Conservation (phyloP, 2,888 invertebrate species). For the Caenorhabditis panamensis region DNA sequence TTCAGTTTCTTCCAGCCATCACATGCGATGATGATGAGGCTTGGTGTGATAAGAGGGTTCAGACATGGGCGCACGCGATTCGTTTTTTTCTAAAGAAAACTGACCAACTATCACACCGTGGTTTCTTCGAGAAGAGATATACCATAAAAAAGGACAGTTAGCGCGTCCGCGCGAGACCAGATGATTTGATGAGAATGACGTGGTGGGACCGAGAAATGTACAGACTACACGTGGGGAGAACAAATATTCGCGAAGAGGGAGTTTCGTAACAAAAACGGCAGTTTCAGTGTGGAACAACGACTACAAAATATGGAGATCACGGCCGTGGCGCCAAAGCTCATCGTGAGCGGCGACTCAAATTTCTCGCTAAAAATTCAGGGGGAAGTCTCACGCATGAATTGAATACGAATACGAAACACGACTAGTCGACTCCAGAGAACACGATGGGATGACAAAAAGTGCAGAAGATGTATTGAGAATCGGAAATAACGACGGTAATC, state of each 20-base stretch:
- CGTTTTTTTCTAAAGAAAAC: neutral
- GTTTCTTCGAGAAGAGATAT: slow-evolving; percentile 12
- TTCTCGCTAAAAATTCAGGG: slow-evolving; percentile 38
- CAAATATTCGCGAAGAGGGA: neutral
- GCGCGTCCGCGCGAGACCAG: slow-evolving; percentile 19
- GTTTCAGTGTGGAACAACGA: neutral
- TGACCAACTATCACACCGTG: slow-evolving; percentile 22
- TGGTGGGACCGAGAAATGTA: slow-evolving; percentile 12
- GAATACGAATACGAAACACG: slow-evolving; percentile 25
- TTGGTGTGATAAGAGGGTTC: slow-evolving; percentile 11
- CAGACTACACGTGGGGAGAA: slow-evolving; percentile 24
- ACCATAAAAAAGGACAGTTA: slow-evolving; percentile 27
- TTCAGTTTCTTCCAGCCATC: slow-evolving; percentile 14
- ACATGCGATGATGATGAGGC: slow-evolving; percentile 38
- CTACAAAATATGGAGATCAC: slow-evolving; percentile 7
- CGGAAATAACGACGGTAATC: neutral
- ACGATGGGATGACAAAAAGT: neutral
- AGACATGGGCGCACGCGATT: slow-evolving; percentile 34
- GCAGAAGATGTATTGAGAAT: neutral
- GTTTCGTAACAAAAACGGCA: too few relatives aligned
- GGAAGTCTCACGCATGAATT: slow-evolving; percentile 46
- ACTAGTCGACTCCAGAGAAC: slow-evolving; percentile 20
- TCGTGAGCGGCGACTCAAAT: slow-evolving; percentile 27
- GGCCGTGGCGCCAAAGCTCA: slow-evolving; percentile 13
- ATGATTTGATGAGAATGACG: slow-evolving; percentile 25